Conservation (phyloP, 1,140 invertebrate species). For the Aphaenogaster ashmeadi region DNA sequence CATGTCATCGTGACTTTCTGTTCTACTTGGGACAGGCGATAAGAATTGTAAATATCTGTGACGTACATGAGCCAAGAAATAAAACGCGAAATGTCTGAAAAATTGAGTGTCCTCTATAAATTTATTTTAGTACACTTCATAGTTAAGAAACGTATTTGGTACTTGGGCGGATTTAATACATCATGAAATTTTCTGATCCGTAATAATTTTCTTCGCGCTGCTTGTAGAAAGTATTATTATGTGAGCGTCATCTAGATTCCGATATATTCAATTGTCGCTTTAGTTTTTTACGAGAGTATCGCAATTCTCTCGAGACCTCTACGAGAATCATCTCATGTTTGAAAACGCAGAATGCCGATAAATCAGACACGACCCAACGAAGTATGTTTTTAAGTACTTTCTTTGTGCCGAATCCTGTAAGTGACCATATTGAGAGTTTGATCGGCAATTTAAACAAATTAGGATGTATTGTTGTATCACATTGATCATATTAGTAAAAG, state of each 20-base stretch:
- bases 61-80: background rate
- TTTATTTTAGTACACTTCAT: background rate
- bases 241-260: background rate
- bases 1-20: too few relatives aligned
- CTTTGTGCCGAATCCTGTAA: background rate
- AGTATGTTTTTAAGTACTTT: too few relatives aligned
- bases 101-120: background rate
- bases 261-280: background rate
- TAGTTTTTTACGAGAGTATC: background rate
- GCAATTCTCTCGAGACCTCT: background rate
- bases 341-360: background rate
- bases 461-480: background rate
- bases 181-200: background rate
- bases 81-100: background rate
- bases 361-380: background rate
- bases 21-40: background rate
- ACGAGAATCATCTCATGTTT: background rate
- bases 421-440: background rate
- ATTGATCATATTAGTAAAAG: background rate
- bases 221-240: background rate
- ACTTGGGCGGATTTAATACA: background rate
- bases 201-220: background rate
- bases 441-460: background rate
- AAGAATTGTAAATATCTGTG: background rate
- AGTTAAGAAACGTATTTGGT: background rate